phyloP scores from a whole-genome alignment of 1,140 invertebrate species.

The Chelonus insularis region DNA sequence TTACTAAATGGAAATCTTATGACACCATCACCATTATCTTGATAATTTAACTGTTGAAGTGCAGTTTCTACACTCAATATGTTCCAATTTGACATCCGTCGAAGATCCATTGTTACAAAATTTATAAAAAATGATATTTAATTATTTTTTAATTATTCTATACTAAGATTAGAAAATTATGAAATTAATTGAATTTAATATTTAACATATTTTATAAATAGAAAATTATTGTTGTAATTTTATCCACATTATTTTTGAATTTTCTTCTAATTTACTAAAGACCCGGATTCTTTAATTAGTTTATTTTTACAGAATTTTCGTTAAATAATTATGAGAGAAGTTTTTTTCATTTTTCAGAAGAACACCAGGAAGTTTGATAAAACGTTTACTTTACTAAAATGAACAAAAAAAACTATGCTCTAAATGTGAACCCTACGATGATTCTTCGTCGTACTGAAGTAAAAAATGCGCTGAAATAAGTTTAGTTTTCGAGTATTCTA shows the following conservation, averaged over 20 bases:
- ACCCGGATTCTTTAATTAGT: too few species aligned
- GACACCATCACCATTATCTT: slow-evolving; percentile 38
- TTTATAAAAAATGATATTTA: too few species aligned
- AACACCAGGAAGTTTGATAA: too few species aligned
- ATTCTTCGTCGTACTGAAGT: slow-evolving; percentile 35
- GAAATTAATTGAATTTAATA: too few species aligned
- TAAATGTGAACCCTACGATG: slow-evolving; percentile 20
- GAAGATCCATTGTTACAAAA: slow-evolving; percentile 46
- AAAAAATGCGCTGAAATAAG: slow-evolving; percentile 51
- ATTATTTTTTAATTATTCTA: too few species aligned
- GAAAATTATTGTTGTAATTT: too few species aligned
- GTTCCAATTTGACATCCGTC: slow-evolving; percentile 60
- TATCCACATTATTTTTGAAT: too few species aligned
- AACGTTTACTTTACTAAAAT: too few species aligned
- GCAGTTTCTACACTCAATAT: slow-evolving; percentile 54
- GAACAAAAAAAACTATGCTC: slow-evolving; percentile 17
- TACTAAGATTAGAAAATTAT: too few species aligned
- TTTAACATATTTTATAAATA: too few species aligned
- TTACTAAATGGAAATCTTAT: slow-evolving; percentile 41
- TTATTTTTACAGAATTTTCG: too few species aligned
- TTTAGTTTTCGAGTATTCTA: slow-evolving; percentile 37
- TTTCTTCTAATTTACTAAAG: too few species aligned
- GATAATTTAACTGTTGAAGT: slow-evolving; percentile 47
- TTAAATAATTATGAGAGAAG: background rate
- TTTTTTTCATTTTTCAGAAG: background rate